phyloP scores from a whole-genome alignment of 1,140 invertebrate genomes.

The Druon quercuslanigerum region DNA sequence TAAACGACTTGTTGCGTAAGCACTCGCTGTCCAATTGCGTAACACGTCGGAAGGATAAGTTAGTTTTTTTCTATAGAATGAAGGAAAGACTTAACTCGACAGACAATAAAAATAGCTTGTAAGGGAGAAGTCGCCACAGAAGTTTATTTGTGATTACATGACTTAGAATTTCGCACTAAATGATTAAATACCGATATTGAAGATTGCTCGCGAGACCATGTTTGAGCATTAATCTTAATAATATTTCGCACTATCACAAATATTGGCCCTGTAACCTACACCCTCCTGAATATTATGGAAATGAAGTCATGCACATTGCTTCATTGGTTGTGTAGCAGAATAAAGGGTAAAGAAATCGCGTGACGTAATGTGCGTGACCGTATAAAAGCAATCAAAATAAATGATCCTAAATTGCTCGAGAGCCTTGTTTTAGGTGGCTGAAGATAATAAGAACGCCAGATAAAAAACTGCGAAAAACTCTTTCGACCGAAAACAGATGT shows the following conservation, averaged over 20 bases:
- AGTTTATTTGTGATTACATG: too few species aligned
- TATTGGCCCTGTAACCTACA: too few species aligned
- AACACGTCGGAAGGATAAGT: not conserved
- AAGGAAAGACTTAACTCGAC: not conserved
- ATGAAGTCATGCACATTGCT: not conserved
- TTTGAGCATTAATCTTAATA: too few species aligned
- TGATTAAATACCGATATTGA: too few species aligned
- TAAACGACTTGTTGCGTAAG: constrained; percentile 21
- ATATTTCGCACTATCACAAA: too few species aligned
- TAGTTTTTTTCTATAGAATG: constrained; percentile 1
- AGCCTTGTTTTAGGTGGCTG: constrained; percentile 47
- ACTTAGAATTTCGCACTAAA: too few species aligned
- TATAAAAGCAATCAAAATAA: constrained; percentile 62
- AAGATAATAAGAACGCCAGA: constrained; percentile 5
- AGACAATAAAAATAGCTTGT: not conserved
- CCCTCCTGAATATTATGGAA: too few species aligned
- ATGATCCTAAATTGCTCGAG: constrained; percentile 59
- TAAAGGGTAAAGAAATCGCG: constrained; percentile 44
- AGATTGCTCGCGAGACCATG: too few species aligned
- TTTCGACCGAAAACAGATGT: constrained; percentile 4
- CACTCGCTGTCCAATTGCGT: not conserved
- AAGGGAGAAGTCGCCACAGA: too few species aligned
- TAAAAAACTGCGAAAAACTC: constrained; percentile 13
- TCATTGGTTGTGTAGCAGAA: not conserved
- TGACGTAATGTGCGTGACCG: constrained; percentile 54